Conservation (phyloP, 2,113 vertebrate species). For the Scatophagus argus region DNA sequence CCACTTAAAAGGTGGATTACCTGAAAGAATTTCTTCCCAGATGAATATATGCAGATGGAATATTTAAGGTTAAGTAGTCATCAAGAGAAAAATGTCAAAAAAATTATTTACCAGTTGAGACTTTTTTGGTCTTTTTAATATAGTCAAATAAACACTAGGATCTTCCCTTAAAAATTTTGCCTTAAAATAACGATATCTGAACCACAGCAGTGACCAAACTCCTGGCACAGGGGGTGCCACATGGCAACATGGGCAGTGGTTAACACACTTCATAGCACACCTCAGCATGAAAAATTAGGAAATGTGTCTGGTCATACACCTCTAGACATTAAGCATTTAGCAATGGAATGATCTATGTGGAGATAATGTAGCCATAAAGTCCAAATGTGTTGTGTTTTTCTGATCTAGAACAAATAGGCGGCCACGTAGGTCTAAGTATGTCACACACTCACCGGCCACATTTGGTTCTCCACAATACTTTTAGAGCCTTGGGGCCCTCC, state of each 20-base stretch:
- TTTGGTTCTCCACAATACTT: slow-evolving; percentile 21
- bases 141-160: background rate
- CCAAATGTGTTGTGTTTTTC: background rate
- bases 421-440: background rate
- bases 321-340: background rate
- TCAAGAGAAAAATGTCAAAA: no score
- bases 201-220: background rate
- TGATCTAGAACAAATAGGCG: background rate
- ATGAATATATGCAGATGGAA: background rate
- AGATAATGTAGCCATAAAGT: background rate
- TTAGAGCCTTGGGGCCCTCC: background rate
- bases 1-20: background rate
- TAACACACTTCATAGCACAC: background rate
- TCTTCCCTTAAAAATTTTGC: background rate
- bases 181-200: background rate
- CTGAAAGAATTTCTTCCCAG: background rate
- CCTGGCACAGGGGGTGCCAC: background rate
- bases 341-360: background rate
- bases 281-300: background rate
- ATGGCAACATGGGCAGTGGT: background rate
- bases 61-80: background rate
- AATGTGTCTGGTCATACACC: background rate
- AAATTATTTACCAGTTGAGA: no score
- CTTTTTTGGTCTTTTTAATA: background rate
- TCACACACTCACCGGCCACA: slow-evolving; percentile 1